Conservation (phyloP, 1,140 invertebrate species). For the Nasonia vitripennis region DNA sequence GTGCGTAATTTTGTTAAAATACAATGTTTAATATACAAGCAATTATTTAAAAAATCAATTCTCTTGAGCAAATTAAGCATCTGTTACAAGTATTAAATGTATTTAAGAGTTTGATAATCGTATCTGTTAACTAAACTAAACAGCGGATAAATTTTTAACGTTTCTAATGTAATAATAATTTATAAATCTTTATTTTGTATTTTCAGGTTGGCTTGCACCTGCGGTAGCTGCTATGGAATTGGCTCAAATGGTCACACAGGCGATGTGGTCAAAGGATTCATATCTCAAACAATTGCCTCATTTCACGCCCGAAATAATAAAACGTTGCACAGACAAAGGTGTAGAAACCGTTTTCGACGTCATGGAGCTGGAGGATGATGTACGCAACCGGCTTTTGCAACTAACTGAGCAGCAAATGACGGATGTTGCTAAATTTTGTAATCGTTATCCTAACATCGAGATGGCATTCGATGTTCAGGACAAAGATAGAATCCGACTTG, state of each 20-base stretch:
- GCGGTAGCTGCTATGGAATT: conserved; percentile 99
- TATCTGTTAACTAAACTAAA: no score
- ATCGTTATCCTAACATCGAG: conserved; percentile 99
- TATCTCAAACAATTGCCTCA: conserved; percentile 98
- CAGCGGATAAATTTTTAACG: no score
- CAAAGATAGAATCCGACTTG: conserved; percentile 87
- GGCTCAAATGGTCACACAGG: conserved; percentile 99
- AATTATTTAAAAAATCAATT: background rate
- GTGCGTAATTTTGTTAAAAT: background rate
- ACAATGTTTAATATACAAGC: background rate
- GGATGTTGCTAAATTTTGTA: conserved; percentile 98
- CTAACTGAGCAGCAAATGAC: conserved; percentile 92
- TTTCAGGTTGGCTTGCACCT: conserved; percentile 93
- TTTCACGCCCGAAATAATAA: conserved; percentile 93
- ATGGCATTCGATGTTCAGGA: conserved; percentile 93
- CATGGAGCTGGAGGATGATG: conserved; percentile 98
- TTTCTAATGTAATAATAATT: background rate
- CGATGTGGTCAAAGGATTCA: conserved; percentile 99
- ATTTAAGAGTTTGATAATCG: no score
- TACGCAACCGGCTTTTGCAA: conserved; percentile 89
- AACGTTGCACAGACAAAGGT: conserved; percentile 91
- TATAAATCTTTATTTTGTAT: background rate
- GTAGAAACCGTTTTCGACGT: conserved; percentile 99
- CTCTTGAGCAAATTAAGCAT: no score
- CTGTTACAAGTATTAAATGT: no score